Evolutionary conservation across 2,797 vertebrate genomes (phyloP).

Genomic region (Gymnodraco acuticeps): DNA sequence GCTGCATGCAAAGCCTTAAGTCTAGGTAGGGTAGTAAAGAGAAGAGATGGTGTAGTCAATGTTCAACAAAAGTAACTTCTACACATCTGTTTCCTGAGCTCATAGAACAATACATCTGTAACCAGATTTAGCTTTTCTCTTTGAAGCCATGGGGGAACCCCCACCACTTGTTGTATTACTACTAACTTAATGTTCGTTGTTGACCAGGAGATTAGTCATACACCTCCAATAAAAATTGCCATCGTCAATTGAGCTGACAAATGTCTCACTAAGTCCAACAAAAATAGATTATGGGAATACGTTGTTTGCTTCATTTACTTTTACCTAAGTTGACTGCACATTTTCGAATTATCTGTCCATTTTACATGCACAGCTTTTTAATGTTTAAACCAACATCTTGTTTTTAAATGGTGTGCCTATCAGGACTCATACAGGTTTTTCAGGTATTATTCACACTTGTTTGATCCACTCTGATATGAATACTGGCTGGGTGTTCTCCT

Average conservation of each 20-base stretch:
- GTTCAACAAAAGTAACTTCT: not conserved
- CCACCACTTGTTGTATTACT: not conserved
- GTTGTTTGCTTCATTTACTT: not conserved
- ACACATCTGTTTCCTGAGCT: not conserved
- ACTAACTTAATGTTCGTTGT: not conserved
- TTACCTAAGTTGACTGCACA: not conserved
- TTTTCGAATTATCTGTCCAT: not conserved
- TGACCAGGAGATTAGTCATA: not conserved
- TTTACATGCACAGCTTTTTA: not conserved
- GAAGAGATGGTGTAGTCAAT: not conserved
- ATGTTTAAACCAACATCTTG: not conserved
- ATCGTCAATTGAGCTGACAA: not conserved
- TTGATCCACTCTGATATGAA: constrained; percentile 41
- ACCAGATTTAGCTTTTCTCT: not conserved
- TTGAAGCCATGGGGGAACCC: not conserved
- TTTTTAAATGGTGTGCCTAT: not conserved
- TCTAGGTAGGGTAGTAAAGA: not conserved
- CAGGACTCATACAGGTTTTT: constrained; percentile 8
- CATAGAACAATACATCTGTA: not conserved
- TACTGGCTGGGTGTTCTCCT: constrained; percentile 57
- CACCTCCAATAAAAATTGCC: not conserved
- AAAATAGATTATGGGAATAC: not conserved
- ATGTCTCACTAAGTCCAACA: not conserved
- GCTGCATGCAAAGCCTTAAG: not conserved
- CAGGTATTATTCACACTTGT: constrained; percentile 22